phyloP scores from a whole-genome alignment of 2,888 invertebrate species.

The Aspidiotus rigidus region DNA sequence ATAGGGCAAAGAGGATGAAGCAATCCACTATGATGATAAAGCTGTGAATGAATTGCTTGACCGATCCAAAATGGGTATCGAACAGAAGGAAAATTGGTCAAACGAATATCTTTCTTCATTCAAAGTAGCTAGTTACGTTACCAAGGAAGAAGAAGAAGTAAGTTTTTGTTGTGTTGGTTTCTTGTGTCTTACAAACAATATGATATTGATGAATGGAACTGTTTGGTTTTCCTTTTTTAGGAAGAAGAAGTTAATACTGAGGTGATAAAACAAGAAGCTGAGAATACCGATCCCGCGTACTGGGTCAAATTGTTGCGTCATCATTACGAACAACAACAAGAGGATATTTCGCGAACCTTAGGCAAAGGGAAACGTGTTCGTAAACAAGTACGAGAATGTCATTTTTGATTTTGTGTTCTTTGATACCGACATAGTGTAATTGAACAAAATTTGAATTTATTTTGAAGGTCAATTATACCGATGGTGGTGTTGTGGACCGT shows the following conservation, averaged over 20 bases:
- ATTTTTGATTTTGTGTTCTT: too few species aligned
- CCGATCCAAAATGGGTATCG: conserved; percentile 88
- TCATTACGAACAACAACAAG: conserved; percentile 99
- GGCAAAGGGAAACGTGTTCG: conserved; percentile 85
- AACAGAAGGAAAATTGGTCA: conserved; percentile 95
- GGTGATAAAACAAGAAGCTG: conserved; percentile 96
- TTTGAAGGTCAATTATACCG: conserved; percentile 74
- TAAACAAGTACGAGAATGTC: conserved; percentile 53
- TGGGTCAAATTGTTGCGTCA: conserved; percentile 98
- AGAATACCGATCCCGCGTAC: conserved; percentile 97
- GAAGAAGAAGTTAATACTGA: conserved; percentile 92
- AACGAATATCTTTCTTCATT: conserved; percentile 98
- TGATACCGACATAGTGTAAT: too few species aligned
- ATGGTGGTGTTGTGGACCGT: conserved; percentile 68
- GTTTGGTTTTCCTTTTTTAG: conserved; percentile 33
- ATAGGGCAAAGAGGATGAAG: conserved; percentile 70
- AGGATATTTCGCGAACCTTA: conserved; percentile 76
- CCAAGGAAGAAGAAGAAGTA: conserved; percentile 81
- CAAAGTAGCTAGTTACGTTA: conserved; percentile 93
- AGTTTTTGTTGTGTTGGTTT: not conserved
- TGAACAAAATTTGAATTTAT: too few species aligned
- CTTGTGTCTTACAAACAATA: too few species aligned
- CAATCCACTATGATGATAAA: conserved; percentile 92
- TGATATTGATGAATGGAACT: not conserved
- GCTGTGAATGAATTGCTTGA: conserved; percentile 89